Conservation (phyloP, 2,888 invertebrate genomes). For the Leptinotarsa rubiginosa region DNA sequence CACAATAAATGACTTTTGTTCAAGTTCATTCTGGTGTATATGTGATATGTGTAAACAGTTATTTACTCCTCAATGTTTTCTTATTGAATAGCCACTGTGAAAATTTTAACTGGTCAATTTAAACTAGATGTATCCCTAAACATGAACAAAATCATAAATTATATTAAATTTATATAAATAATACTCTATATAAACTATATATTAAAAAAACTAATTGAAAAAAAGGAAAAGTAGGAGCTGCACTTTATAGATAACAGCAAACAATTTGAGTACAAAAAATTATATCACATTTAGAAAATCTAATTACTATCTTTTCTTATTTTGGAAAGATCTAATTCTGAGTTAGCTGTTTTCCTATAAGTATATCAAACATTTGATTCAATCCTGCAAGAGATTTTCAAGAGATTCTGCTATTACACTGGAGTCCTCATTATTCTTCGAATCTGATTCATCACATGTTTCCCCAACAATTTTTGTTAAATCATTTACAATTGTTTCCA, state of each 20-base stretch:
- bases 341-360: not conserved
- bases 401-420: constrained; percentile 38
- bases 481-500: constrained; percentile 43
- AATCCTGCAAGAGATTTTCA: constrained; percentile 43
- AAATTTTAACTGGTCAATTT: not conserved
- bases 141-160: no score
- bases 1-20: no score
- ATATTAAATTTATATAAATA: not conserved
- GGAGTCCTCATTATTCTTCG: constrained; percentile 33
- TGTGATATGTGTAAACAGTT: no score
- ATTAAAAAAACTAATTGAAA: not conserved
- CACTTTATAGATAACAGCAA: not conserved
- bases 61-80: no score
- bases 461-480: constrained; percentile 39
- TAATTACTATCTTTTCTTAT: not conserved
- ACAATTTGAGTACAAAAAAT: not conserved
- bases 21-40: no score
- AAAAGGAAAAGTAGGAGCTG: not conserved
- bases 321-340: not conserved
- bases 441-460: constrained; percentile 22
- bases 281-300: constrained; percentile 2
- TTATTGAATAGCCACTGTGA: no score
- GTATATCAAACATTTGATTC: constrained; percentile 6
- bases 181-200: constrained; percentile 1
- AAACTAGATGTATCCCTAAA: not conserved